Percentiles rank a stretch among this genome's conserved stretches.
Conservation (phyloP, 2,797 vertebrate genomes). For the Adelosebastes latens region DNA sequence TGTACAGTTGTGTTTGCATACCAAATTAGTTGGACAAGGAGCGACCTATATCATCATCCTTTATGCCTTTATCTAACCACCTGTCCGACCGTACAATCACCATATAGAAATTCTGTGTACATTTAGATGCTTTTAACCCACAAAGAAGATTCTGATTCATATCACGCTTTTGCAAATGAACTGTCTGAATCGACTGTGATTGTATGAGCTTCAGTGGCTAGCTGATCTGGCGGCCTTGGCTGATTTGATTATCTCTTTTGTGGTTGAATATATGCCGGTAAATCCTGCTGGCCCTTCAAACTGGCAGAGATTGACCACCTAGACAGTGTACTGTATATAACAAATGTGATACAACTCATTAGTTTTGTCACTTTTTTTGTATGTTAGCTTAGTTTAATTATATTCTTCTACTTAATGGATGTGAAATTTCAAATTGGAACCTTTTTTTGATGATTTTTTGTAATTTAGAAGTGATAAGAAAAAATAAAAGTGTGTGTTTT, state of each 20-base stretch:
- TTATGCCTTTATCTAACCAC: neutral
- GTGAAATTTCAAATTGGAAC: neutral
- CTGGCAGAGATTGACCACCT: neutral
- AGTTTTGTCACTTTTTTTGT: neutral
- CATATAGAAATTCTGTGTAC: neutral
- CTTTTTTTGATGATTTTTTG: neutral
- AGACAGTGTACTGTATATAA: neutral
- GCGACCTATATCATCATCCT: neutral
- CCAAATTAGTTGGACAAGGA: neutral
- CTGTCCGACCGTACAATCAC: neutral
- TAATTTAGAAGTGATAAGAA: neutral
- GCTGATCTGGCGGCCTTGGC: neutral
- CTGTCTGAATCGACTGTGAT: neutral
- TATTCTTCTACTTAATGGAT: neutral
- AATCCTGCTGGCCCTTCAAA: neutral
- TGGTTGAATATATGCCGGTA: neutral
- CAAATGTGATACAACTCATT: neutral
- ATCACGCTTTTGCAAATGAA: neutral
- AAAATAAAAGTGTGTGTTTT: neutral
- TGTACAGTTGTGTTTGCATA: neutral
- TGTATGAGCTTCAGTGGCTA: neutral
- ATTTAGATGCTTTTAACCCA: neutral
- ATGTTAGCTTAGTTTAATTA: no score
- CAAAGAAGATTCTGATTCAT: neutral
- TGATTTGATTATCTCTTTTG: conserved; percentile 27